Percentiles rank a stretch among this genome's conserved stretches.
Evolutionary conservation across 2,113 vertebrate genomes (phyloP).

Genomic region (Archocentrus centrarchus): DNA sequence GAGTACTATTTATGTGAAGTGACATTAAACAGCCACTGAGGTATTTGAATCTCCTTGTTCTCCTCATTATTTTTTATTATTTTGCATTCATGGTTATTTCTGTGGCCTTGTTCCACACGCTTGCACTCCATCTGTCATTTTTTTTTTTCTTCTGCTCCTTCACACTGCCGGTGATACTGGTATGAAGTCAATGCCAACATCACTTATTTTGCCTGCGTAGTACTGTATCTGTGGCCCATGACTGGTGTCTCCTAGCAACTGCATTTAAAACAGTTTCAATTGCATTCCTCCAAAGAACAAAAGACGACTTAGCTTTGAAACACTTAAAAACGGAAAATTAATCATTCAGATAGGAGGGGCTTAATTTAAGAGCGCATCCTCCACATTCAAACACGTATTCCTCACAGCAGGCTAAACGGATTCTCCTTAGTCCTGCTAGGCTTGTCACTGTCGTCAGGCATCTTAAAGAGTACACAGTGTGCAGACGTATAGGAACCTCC

Average conservation of each 20-base stretch:
- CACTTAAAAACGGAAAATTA: neutral
- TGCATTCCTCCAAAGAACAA: constrained; percentile 58
- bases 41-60: constrained; percentile 17
- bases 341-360: too few species aligned
- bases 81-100: neutral
- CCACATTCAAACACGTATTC: constrained; percentile 3
- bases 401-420: constrained; percentile 15
- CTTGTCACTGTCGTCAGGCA: constrained; percentile 5
- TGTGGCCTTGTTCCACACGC: neutral
- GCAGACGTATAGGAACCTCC: constrained; percentile 16
- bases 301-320: constrained; percentile 65
- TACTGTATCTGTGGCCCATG: constrained; percentile 23
- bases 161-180: neutral
- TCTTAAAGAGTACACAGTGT: constrained; percentile 15
- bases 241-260: constrained; percentile 75
- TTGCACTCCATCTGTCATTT: neutral
- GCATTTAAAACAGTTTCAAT: constrained; percentile 50
- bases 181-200: constrained; percentile 48
- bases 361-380: constrained; percentile 9
- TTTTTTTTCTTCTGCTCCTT: neutral
- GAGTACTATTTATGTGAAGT: constrained; percentile 1
- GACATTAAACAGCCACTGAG: constrained; percentile 22
- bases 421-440: constrained; percentile 16
- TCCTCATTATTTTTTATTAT: constrained; percentile 10
- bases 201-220: constrained; percentile 32